These are phyloP conservation scores for Saguinus midas DNA, from an alignment of 2,113 vertebrate species.

Conservation along the genomic window DNA sequence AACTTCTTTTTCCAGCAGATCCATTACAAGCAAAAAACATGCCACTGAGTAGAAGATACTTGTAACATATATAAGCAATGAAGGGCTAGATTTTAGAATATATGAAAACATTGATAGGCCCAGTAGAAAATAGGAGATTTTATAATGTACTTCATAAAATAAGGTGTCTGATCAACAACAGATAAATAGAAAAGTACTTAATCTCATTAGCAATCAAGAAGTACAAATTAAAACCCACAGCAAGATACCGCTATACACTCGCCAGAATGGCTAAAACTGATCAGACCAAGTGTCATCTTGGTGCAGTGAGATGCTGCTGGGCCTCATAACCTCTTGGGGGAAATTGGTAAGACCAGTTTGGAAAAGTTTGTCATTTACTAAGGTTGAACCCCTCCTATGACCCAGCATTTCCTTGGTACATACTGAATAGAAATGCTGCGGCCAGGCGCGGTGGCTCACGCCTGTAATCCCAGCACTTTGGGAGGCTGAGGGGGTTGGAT, in stretches of 20 bases:
- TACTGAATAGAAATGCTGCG: too few species aligned
- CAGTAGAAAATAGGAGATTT: background rate
- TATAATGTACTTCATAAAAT: background rate
- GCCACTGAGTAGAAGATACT: background rate
- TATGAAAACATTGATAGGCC: background rate
- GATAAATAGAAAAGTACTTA: background rate
- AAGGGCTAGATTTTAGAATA: background rate
- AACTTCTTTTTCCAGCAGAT: background rate
- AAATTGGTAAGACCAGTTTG: background rate
- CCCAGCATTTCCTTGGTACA: background rate
- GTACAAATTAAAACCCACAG: background rate
- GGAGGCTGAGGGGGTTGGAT: too few species aligned
- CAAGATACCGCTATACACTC: accelerated
- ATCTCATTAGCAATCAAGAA: background rate
- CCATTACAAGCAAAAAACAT: background rate
- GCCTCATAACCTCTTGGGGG: background rate
- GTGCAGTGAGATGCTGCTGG: background rate
- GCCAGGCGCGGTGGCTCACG: too few species aligned
- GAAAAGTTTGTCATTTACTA: background rate
- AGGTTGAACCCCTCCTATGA: background rate
- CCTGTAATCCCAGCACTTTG: too few species aligned
- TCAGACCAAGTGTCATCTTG: background rate
- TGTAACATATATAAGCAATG: background rate
- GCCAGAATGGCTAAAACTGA: background rate
- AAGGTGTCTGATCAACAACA: background rate